These are phyloP conservation scores for Pygoscelis antarcticus DNA, from an alignment of 2,113 vertebrate species.

Conservation along the genomic window DNA sequence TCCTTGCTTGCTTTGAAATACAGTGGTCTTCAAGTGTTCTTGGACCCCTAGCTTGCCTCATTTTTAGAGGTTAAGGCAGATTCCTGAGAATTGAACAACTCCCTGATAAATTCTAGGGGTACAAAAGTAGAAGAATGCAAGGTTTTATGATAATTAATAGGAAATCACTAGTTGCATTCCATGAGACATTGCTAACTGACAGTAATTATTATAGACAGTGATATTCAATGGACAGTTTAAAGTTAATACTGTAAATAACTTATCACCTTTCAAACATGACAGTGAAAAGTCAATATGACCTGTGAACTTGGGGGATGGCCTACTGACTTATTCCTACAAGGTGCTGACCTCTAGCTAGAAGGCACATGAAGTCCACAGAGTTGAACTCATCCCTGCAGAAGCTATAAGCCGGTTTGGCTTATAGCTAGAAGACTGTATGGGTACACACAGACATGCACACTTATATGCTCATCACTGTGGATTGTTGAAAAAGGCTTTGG, in stretches of 20 bases:
- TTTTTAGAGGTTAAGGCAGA: not conserved
- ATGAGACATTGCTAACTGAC: not conserved
- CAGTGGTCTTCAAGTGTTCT: not conserved
- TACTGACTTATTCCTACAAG: not conserved
- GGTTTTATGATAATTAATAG: not conserved
- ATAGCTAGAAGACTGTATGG: not conserved
- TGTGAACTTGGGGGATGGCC: not conserved
- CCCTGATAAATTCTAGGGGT: not conserved
- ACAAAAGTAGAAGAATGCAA: not conserved
- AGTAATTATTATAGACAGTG: not conserved
- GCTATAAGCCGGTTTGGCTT: not conserved
- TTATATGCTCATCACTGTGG: not conserved
- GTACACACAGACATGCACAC: not conserved
- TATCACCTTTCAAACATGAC: not conserved
- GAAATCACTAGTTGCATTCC: not conserved
- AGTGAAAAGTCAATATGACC: not conserved
- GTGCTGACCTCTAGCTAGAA: not conserved
- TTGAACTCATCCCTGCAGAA: not conserved
- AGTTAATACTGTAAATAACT: not conserved
- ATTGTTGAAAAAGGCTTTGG: not conserved
- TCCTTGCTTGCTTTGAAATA: not conserved
- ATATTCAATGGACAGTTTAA: not conserved
- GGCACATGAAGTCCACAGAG: not conserved
- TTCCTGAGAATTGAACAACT: not conserved
- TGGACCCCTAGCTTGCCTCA: not conserved